Percentiles rank a stretch among this genome's conserved stretches.
Evolutionary conservation across 2,113 vertebrate genomes (phyloP).

Genomic region (Scomber scombrus): DNA sequence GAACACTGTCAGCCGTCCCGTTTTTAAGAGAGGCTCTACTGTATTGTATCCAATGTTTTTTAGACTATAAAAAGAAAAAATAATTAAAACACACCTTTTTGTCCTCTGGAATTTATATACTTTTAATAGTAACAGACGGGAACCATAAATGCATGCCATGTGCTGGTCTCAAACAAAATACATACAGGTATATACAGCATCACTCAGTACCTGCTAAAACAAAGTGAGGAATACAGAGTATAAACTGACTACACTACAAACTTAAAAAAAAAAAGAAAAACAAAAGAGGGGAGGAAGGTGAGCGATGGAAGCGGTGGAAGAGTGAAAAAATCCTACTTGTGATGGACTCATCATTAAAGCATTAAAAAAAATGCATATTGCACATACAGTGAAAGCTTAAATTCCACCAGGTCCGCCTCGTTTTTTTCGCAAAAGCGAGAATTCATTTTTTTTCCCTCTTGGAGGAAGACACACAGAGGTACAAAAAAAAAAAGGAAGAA

Average conservation of each 20-base stretch:
- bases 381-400: conserved; percentile 97
- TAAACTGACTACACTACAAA: conserved; percentile 91
- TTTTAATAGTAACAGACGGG: conserved; percentile 94
- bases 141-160: conserved; percentile 94
- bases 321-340: conserved; percentile 87
- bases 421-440: conserved; percentile 84
- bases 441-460: conserved; percentile 75
- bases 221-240: conserved; percentile 93
- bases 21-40: conserved; percentile 84
- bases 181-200: conserved; percentile 92
- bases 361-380: conserved; percentile 92
- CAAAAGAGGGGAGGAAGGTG: conserved; percentile 64
- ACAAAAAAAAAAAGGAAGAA: not conserved
- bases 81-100: conserved; percentile 90
- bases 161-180: conserved; percentile 92
- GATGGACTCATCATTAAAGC: conserved; percentile 92
- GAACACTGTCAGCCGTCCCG: conserved; percentile 58
- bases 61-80: conserved; percentile 86
- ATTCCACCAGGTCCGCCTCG: conserved; percentile 89
- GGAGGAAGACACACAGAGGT: conserved; percentile 72
- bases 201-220: conserved; percentile 99
- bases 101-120: conserved; percentile 91
- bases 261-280: conserved; percentile 65
- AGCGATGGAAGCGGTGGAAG: conserved; percentile 87
- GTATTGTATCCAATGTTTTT: conserved; percentile 83